phyloP scores from a whole-genome alignment of 2,888 invertebrate species.

The Chloroclysta siterata region DNA sequence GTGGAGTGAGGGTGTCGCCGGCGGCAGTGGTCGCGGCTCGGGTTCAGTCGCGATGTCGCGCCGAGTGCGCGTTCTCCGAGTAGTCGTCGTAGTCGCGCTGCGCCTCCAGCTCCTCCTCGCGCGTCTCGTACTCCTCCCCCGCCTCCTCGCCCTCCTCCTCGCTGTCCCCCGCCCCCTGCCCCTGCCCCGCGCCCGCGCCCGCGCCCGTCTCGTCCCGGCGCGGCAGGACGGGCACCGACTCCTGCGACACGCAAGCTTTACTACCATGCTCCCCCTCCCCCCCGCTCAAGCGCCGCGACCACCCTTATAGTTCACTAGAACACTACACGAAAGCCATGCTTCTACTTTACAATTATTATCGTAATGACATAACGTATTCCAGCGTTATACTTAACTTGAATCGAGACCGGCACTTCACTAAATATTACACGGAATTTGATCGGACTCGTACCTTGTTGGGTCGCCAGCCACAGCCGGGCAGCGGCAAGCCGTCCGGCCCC shows the following conservation, averaged over 20 bases:
- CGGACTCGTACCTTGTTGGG: conserved; percentile 89
- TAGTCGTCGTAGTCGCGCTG: conserved; percentile 78
- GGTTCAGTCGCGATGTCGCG: conserved; percentile 67
- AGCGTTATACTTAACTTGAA: too few species aligned
- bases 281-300: too few species aligned
- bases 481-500: conserved; percentile 96
- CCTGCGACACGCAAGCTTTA: conserved; percentile 43
- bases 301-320: neutral
- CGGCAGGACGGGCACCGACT: conserved; percentile 54
- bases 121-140: conserved; percentile 60
- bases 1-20: neutral
- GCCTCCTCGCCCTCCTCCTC: conserved; percentile 53
- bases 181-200: conserved; percentile 44
- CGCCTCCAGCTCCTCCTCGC: conserved; percentile 66
- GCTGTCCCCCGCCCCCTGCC: conserved; percentile 45
- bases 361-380: too few species aligned
- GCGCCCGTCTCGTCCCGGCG: conserved; percentile 46
- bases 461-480: conserved; percentile 98
- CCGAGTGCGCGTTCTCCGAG: conserved; percentile 72
- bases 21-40: conserved; percentile 3
- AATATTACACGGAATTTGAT: neutral
- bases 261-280: neutral
- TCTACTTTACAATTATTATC: too few species aligned
- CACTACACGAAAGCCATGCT: neutral
- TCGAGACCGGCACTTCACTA: too few species aligned